These are phyloP conservation scores for Chondrilla cf. caribensis DNA, from an alignment of 37 sponge, comb jelly and placozoan genomes.

Conservation along the genomic window DNA sequence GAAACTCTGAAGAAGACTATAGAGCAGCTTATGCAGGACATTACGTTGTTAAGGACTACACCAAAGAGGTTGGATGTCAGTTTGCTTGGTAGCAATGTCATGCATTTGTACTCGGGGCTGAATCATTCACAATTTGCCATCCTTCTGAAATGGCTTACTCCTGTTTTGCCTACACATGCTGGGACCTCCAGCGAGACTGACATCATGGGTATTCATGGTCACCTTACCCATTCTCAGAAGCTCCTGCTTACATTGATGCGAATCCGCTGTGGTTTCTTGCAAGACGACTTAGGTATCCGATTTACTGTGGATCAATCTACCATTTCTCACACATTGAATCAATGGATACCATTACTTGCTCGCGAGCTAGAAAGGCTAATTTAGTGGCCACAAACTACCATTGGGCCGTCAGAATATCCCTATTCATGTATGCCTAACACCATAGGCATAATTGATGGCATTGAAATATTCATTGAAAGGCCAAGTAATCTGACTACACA, in stretches of 20 bases:
- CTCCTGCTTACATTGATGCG: slow-evolving; percentile 22
- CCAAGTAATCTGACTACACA: neutral
- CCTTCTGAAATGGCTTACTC: slow-evolving; percentile 17
- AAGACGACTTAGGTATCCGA: slow-evolving; percentile 11
- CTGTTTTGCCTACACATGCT: neutral
- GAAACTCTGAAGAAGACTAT: neutral
- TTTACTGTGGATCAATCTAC: slow-evolving; percentile 25
- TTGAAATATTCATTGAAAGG: slow-evolving; percentile 1
- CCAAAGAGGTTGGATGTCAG: slow-evolving; percentile 18
- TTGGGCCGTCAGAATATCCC: neutral
- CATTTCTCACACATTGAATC: slow-evolving; percentile 20
- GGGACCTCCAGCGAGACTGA: neutral
- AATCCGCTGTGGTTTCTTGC: slow-evolving; percentile 12
- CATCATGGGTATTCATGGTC: neutral
- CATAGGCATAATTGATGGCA: slow-evolving; percentile 18
- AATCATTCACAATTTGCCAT: neutral
- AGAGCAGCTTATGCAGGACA: neutral
- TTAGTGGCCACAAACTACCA: neutral
- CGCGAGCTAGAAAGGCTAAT: slow-evolving; percentile 12
- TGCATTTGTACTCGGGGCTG: slow-evolving; percentile 22
- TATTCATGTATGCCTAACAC: neutral
- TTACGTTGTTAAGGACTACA: slow-evolving; percentile 4
- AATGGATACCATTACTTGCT: slow-evolving; percentile 33
- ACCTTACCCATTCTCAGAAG: slow-evolving; percentile 11
- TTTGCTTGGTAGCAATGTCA: neutral